Percentiles rank a stretch among this genome's conserved stretches.
Evolutionary conservation across 2,888 invertebrate genomes (phyloP).

Genomic region (Tetranychus piercei): DNA sequence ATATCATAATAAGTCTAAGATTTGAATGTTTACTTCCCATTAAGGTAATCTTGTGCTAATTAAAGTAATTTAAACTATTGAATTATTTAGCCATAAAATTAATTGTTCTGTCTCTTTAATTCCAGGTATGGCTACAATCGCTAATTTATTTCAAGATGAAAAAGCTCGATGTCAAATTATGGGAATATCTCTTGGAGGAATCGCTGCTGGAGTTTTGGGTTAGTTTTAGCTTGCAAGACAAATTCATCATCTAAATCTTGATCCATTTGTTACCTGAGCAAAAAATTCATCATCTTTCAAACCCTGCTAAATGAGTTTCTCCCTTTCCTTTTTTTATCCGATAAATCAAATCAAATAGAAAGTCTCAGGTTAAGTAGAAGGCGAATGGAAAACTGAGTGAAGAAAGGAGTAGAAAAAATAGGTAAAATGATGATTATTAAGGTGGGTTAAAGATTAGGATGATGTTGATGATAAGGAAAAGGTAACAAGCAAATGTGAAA

Average conservation of each 20-base stretch:
- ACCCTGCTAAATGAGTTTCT: not conserved
- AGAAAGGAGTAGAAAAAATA: not conserved
- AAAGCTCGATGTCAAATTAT: constrained; percentile 47
- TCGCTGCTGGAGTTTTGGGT: constrained; percentile 54
- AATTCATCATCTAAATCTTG: not conserved
- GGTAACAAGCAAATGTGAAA: too few relatives aligned
- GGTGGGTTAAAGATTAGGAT: not conserved
- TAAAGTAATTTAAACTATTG: not conserved
- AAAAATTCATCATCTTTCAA: not conserved
- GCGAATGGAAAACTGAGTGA: not conserved
- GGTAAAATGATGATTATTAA: not conserved
- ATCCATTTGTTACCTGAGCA: not conserved
- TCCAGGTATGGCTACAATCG: constrained; percentile 56
- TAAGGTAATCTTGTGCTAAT: not conserved
- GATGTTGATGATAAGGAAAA: not conserved
- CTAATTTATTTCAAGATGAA: constrained; percentile 41
- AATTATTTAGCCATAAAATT: not conserved
- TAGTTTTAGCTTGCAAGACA: constrained; percentile 18
- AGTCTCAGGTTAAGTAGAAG: not conserved
- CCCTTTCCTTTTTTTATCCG: not conserved
- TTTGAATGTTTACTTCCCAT: too few relatives aligned
- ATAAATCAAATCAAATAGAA: not conserved
- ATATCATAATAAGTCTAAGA: too few relatives aligned
- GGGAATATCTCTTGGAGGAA: constrained; percentile 60
- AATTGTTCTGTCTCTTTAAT: not conserved